Percentiles rank a stretch among this genome's conserved stretches.
phyloP scores from a whole-genome alignment of 2,113 vertebrate genomes.

The Bufo gargarizans region DNA sequence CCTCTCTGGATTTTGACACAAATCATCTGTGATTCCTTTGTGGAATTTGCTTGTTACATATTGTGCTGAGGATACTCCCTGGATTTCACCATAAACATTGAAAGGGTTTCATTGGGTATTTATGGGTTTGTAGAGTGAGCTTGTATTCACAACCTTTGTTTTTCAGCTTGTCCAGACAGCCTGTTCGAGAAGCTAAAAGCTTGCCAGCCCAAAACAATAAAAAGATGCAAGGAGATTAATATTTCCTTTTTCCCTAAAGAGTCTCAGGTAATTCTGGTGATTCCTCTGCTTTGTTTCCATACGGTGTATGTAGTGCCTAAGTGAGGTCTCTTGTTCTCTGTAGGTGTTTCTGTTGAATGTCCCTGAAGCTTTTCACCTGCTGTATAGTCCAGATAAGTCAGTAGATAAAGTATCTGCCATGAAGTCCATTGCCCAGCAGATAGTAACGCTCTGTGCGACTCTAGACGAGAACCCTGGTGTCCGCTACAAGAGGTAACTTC shows the following conservation, averaged over 20 bases:
- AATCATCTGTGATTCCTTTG: no score
- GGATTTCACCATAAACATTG: no score
- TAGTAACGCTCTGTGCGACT: slow-evolving; percentile 91
- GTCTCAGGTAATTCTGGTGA: slow-evolving; percentile 78
- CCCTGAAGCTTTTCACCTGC: slow-evolving; percentile 85
- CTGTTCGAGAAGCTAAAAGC: slow-evolving; percentile 90
- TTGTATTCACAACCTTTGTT: slow-evolving; percentile 1
- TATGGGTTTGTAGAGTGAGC: no score
- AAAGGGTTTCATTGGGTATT: no score
- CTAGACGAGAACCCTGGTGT: slow-evolving; percentile 94
- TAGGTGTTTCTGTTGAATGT: slow-evolving; percentile 92
- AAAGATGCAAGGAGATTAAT: slow-evolving; percentile 91
- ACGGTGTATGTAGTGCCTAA: neutral
- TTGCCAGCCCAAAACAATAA: slow-evolving; percentile 85
- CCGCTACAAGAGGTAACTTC: slow-evolving; percentile 84
- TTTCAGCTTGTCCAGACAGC: slow-evolving; percentile 86
- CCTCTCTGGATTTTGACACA: no score
- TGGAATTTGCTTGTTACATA: no score
- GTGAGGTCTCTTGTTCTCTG: slow-evolving; percentile 1
- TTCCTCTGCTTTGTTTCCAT: neutral
- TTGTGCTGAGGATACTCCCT: no score
- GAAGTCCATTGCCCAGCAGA: slow-evolving; percentile 86
- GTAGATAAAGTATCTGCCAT: slow-evolving; percentile 76
- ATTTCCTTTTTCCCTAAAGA: slow-evolving; percentile 91
- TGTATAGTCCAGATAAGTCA: slow-evolving; percentile 83